Evolutionary conservation across 1,140 invertebrate species (phyloP).

Genomic region (Ceratoteleas bidentatus): DNA sequence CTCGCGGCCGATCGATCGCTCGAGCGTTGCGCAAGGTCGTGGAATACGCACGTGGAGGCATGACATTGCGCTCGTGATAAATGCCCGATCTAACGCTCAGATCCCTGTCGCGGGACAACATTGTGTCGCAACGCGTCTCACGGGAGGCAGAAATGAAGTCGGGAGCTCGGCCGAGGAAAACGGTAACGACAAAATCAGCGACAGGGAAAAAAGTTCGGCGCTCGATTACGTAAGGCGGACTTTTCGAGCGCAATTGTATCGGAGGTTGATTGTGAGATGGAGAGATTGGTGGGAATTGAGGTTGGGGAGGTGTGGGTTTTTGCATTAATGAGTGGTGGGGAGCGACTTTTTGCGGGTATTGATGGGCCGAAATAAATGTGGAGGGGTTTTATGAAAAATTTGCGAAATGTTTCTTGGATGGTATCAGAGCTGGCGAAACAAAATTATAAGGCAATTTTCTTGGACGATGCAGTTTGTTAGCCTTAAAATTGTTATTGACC

Average conservation of each 20-base stretch:
- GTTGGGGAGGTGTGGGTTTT: no score
- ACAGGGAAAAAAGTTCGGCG: slow-evolving; percentile 8
- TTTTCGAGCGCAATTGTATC: slow-evolving; percentile 5
- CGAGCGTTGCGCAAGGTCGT: slow-evolving; percentile 67
- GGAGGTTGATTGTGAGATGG: no score
- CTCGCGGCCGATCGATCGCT: slow-evolving; percentile 62
- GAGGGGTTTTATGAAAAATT: no score
- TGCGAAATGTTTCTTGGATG: no score
- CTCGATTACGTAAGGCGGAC: slow-evolving; percentile 15
- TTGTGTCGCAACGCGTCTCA: slow-evolving; percentile 45
- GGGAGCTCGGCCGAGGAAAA: neutral
- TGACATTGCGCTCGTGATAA: slow-evolving; percentile 63
- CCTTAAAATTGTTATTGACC: no score
- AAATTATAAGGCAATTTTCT: no score
- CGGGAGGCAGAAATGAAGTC: slow-evolving; percentile 30
- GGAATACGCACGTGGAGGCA: slow-evolving; percentile 57
- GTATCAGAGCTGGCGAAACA: no score
- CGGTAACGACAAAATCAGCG: slow-evolving; percentile 6
- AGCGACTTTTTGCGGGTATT: no score
- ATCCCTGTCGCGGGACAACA: slow-evolving; percentile 58
- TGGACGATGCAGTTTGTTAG: no score
- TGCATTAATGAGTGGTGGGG: no score
- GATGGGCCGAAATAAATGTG: no score
- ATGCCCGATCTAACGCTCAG: slow-evolving; percentile 53
- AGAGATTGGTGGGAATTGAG: no score